These are phyloP conservation scores for Tolypeutes matacus DNA, from an alignment of 2,797 vertebrate genomes.

Conservation along the genomic window DNA sequence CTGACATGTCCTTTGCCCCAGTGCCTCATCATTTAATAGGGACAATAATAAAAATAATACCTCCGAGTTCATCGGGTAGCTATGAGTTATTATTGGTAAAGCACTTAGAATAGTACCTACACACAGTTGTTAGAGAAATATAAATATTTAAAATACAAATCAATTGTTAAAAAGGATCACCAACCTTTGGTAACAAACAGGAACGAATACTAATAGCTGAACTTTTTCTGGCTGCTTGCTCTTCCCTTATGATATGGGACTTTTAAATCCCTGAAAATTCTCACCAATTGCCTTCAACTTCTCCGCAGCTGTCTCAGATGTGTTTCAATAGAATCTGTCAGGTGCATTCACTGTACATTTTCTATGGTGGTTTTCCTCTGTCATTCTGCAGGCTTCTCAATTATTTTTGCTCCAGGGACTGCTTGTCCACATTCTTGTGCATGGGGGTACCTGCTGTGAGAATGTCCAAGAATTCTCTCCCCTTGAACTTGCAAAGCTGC, in stretches of 20 bases:
- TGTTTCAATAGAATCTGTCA: not conserved
- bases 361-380: not conserved
- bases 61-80: too few species aligned
- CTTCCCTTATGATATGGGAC: not conserved
- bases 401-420: not conserved
- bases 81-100: too few species aligned
- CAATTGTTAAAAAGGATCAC: not conserved
- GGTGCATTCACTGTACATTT: too few species aligned
- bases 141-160: conserved; percentile 14
- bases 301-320: not conserved
- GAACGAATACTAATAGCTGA: not conserved
- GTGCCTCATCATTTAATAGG: too few species aligned
- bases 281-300: not conserved
- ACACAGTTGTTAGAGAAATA: not conserved
- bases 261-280: not conserved
- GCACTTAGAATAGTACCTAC: too few species aligned
- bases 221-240: not conserved
- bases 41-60: too few species aligned
- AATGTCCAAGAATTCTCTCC: not conserved
- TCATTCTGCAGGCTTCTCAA: not conserved
- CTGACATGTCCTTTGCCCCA: too few species aligned
- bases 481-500: not conserved
- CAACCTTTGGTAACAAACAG: not conserved
- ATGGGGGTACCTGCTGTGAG: not conserved
- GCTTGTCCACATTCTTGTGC: not conserved